Percentiles rank a stretch among this genome's conserved stretches.
These are phyloP conservation scores for Luidia sarsii DNA, from an alignment of 53 echinoderm and acorn worm genomes.

Conservation along the genomic window DNA sequence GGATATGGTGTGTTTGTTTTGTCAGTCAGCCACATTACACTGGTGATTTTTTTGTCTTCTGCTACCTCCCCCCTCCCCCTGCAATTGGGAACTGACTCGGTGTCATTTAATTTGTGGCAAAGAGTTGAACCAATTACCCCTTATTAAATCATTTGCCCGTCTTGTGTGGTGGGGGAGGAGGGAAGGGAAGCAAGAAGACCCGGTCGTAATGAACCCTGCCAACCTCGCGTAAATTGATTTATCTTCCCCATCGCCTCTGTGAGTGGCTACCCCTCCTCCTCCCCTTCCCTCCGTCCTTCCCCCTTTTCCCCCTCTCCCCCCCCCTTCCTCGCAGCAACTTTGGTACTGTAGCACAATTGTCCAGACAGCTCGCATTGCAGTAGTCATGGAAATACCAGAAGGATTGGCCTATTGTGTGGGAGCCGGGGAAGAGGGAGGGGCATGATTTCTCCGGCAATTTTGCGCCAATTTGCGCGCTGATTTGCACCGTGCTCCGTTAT, in stretches of 20 bases:
- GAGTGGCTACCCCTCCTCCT: neutral
- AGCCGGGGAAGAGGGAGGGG: slow-evolving; percentile 1
- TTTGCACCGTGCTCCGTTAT: slow-evolving; percentile 22
- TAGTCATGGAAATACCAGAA: neutral
- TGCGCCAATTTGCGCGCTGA: slow-evolving; percentile 20
- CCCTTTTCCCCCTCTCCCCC: no score
- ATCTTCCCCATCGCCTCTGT: slow-evolving; percentile 27
- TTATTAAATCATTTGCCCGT: slow-evolving; percentile 42
- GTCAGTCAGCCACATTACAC: slow-evolving; percentile 43
- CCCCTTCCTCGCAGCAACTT: neutral
- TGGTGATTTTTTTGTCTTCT: neutral
- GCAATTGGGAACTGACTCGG: slow-evolving; percentile 29
- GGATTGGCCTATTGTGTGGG: slow-evolving; percentile 30
- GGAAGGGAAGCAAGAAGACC: no score
- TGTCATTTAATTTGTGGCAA: slow-evolving; percentile 51
- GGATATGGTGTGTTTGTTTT: slow-evolving; percentile 23
- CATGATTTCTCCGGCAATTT: slow-evolving; percentile 35
- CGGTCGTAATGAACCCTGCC: slow-evolving; percentile 33
- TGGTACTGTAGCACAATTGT: slow-evolving; percentile 11
- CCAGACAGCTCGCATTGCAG: neutral
- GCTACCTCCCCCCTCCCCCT: neutral
- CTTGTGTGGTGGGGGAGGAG: slow-evolving; percentile 1
- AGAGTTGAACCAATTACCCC: slow-evolving; percentile 45
- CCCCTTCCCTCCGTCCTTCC: neutral
- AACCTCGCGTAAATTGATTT: slow-evolving; percentile 35